Conservation (phyloP, 1,140 invertebrate species). For the Drosophila guanche region DNA sequence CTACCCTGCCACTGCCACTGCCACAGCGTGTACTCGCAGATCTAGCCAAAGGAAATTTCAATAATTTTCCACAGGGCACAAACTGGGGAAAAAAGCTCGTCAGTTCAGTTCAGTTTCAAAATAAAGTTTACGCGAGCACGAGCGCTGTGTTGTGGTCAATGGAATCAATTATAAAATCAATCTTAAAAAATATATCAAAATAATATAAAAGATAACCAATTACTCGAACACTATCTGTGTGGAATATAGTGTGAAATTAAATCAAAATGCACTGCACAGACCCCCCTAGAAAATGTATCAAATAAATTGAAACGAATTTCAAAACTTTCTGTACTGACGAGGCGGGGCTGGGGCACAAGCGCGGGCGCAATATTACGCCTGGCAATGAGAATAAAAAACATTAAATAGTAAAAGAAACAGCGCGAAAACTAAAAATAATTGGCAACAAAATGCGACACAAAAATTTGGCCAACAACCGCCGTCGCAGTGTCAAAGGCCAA, state of each 20-base stretch:
- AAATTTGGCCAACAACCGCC: conserved; percentile 74
- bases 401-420: conserved; percentile 34
- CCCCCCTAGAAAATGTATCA: conserved; percentile 41
- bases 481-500: conserved; percentile 76
- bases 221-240: conserved; percentile 5
- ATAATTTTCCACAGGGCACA: conserved; percentile 70
- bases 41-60: conserved; percentile 73
- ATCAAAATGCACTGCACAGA: conserved; percentile 10
- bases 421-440: conserved; percentile 74
- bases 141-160: conserved; percentile 34
- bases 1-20: conserved; percentile 37
- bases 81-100: conserved; percentile 59
- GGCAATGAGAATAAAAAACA: conserved; percentile 50
- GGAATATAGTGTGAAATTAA: conserved; percentile 5
- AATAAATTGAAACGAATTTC: conserved; percentile 68
- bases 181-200: conserved; percentile 45
- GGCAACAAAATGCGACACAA: conserved; percentile 77
- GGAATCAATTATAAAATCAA: conserved; percentile 51
- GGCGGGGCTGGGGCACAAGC: conserved; percentile 65
- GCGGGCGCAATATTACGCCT: conserved; percentile 49
- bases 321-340: conserved; percentile 54
- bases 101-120: conserved; percentile 73
- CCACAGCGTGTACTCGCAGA: conserved; percentile 62
- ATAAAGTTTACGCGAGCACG: conserved; percentile 71
- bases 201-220: conserved; percentile 11